Evolutionary conservation across 2,888 invertebrate genomes (phyloP), one percentile per base, ranked within the genome.

Genomic region (Apamea epomidion): DNA sequence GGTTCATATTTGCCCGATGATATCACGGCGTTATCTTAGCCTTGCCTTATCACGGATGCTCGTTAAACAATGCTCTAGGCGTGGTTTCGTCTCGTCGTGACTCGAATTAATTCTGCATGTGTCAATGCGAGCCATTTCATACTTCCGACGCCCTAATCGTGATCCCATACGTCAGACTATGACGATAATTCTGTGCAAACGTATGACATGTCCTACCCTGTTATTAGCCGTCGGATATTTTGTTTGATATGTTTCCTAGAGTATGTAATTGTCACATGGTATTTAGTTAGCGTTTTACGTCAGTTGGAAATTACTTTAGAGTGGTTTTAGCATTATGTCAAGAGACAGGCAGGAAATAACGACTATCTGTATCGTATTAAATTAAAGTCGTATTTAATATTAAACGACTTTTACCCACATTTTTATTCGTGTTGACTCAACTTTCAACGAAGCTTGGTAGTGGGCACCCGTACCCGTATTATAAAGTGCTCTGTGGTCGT

Each of bases 51-150:
- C 94, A 93, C 94, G 94, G 94, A 94, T 92, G 93, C 92, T 93
- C 90, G 92, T 94, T 93, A 95, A 94, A 96, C 95, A 95, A 95
- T 95, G 93, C 93, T 89, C 82, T 90, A 92, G 96, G 96, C 96
- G 96, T 95, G 95, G 94, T 90, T 91, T 84, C 90, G 86, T 80
- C 91, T 91, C 88, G 91, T 95, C 96, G 96, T 96, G 96, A 96
- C 95, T 95, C 78, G 93, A 93, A 94, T 94, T 94, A 94, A 94
- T 95, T 94, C 93, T 93, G 93, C 93, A 93, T 94, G 94, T 95
- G 95, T 96, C 96, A 95, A 94, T 94, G 93, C 91, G 92, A 92
- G 89, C 93, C 88, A 89, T 91, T 90, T 86, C 88, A 89, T 91
- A 95, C 94, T 95, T 95, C 95, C 95, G 95, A 95, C 91, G 92